Evolutionary conservation across 2,797 vertebrate species (phyloP).

Genomic region (Holocentrus rufus): DNA sequence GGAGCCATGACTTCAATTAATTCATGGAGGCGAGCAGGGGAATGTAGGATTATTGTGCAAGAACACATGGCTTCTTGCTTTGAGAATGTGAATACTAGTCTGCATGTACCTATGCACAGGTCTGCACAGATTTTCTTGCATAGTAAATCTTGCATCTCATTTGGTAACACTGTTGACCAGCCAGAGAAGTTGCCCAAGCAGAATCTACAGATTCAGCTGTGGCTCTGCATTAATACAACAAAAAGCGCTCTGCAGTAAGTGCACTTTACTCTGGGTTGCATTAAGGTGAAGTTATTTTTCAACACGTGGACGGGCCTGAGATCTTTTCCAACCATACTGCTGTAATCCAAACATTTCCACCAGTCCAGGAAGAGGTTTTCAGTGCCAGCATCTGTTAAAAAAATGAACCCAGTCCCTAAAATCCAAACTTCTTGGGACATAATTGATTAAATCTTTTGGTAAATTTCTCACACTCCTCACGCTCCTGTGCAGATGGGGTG

Average conservation of each 20-base stretch:
- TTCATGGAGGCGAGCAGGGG: background rate
- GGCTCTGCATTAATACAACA: background rate
- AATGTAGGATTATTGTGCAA: too few species aligned
- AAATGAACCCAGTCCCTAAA: conserved; percentile 18
- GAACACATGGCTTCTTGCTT: background rate
- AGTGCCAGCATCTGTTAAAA: conserved; percentile 13
- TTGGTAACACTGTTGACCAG: background rate
- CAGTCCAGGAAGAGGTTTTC: conserved; percentile 21
- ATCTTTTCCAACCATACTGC: conserved; percentile 5
- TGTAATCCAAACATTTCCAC: conserved; percentile 37
- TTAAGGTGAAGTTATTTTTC: background rate
- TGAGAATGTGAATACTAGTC: background rate
- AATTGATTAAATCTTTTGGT: conserved; percentile 50
- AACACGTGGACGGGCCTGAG: conserved; percentile 1
- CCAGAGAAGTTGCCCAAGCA: background rate
- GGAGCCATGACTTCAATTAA: background rate
- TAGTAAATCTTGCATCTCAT: background rate
- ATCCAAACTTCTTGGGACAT: conserved; percentile 38
- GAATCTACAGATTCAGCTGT: background rate
- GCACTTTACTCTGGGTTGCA: background rate
- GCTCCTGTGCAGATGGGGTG: conserved; percentile 8
- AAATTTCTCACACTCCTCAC: background rate
- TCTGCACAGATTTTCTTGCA: background rate
- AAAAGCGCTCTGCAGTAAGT: background rate
- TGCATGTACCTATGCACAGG: background rate